phyloP scores from a whole-genome alignment of 92 coral and sea anemone species.

The Ricordea florida region DNA sequence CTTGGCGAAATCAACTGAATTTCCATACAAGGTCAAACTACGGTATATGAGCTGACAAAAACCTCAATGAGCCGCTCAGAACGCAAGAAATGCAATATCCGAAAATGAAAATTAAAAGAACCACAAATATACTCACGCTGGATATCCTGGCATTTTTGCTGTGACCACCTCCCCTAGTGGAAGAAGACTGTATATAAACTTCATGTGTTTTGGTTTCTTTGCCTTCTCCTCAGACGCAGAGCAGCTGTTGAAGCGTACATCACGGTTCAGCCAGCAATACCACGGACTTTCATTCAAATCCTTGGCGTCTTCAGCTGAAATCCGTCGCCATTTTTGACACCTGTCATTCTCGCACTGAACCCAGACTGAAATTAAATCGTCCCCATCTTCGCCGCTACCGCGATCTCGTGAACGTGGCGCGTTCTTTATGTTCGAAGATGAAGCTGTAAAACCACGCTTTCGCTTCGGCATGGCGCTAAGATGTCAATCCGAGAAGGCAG shows the following conservation, averaged over 20 bases:
- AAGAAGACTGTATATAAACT: conserved; percentile 80
- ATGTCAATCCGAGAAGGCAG: no score
- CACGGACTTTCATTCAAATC: conserved; percentile 74
- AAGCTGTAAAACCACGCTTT: conserved; percentile 20
- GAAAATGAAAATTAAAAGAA: no score
- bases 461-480: conserved; percentile 60
- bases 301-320: conserved; percentile 76
- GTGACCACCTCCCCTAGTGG: conserved; percentile 89
- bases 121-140: conserved; percentile 77
- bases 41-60: no score
- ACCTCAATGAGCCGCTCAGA: no score
- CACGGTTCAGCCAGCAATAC: conserved; percentile 90
- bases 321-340: conserved; percentile 91
- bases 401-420: no score
- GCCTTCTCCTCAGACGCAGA: conserved; percentile 78
- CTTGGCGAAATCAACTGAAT: no score
- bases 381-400: not conserved
- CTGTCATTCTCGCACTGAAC: conserved; percentile 85
- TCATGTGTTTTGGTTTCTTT: conserved; percentile 81
- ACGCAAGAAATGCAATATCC: no score
- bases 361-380: conserved; percentile 53
- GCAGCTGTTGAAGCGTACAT: conserved; percentile 65
- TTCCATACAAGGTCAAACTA: no score
- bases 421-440: not conserved
- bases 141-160: conserved; percentile 93